These are phyloP conservation scores for Cheumatopsyche charites DNA, from an alignment of 1,140 invertebrate species.

Conservation along the genomic window DNA sequence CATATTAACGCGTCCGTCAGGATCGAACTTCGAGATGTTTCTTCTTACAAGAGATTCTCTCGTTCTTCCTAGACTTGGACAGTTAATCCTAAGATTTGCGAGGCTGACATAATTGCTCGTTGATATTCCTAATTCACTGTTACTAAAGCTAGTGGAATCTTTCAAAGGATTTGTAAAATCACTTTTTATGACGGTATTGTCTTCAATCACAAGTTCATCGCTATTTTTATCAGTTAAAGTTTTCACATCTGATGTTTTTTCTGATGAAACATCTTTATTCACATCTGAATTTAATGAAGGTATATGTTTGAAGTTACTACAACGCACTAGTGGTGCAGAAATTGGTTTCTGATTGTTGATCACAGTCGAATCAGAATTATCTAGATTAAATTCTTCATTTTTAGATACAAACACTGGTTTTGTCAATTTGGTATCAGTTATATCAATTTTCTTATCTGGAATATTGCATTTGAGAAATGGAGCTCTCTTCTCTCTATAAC, in stretches of 20 bases:
- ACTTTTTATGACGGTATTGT: neutral
- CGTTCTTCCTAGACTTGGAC: slow-evolving; percentile 44
- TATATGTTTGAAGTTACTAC: slow-evolving; percentile 47
- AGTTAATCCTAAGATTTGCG: slow-evolving; percentile 58
- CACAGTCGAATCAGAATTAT: neutral
- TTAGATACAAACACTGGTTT: slow-evolving; percentile 51
- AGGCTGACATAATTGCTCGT: slow-evolving; percentile 59
- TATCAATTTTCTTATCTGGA: slow-evolving; percentile 33
- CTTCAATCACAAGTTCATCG: slow-evolving; percentile 17
- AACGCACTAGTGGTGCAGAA: slow-evolving; percentile 39
- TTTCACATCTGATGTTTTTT: neutral
- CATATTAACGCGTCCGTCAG: slow-evolving; percentile 36
- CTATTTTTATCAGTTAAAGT: slow-evolving; percentile 18
- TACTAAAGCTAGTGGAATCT: slow-evolving; percentile 38
- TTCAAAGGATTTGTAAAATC: neutral
- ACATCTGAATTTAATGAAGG: slow-evolving; percentile 34
- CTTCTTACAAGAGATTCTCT: slow-evolving; percentile 45
- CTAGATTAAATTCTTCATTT: slow-evolving; percentile 17
- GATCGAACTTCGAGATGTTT: slow-evolving; percentile 47
- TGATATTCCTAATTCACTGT: slow-evolving; percentile 53
- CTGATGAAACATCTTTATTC: slow-evolving; percentile 9
- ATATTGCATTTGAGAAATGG: slow-evolving; percentile 41
- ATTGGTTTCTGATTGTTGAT: no score
- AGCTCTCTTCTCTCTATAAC: slow-evolving; percentile 53
- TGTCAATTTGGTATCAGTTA: slow-evolving; percentile 49